Evolutionary conservation across 1,140 invertebrate genomes (phyloP), one percentile per base, ranked within the genome.

Genomic region (Diprion similis): DNA sequence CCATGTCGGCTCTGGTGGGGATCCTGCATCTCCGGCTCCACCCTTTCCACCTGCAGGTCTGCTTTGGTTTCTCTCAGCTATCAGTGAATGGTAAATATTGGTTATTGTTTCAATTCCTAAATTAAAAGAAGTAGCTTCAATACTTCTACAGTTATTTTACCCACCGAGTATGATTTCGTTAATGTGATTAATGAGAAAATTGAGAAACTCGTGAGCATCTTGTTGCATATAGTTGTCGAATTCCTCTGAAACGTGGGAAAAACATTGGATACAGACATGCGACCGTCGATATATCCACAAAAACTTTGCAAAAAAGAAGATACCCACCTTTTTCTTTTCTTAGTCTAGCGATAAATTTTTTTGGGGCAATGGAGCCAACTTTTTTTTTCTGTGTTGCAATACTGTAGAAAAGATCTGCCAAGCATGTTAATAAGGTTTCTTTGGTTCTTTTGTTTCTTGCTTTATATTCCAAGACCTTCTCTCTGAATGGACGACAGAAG

Each of bases 181-280:
- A 82, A 97, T 97, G 85, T 96, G 95, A 89, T 99, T 99, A 69
- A 99, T 96, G 68, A 99, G 91, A 88, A 99, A 99, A 88, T 99
- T 99, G 68, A 99, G 91, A 90, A 99, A 99, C 89, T 99, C 98
- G 87, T 99, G 98, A 67, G 98, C 98, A 94, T 99, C 98, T 90
- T 99, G 98, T 88, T 99, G 98, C 95, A 99, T 97, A 84, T 99
- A 99, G 88, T 99, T 99, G 89, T 99, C 98, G 91, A 99, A 99
- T 83, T 98, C 94, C 89, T 99, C 98, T 97, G 90, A 78, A 93
- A 84, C 82, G 84, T 81, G 72, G 70, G 65, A 46, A 73, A 72
- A 68, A 67, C 51, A 13, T 72, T 59, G 19, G 64, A 46, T 18
- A 48, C 11, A 47, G 65, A 74, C 68, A 72, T 17, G 71, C 18